phyloP scores from a whole-genome alignment of 2,888 invertebrate genomes.

The Syritta pipiens region DNA sequence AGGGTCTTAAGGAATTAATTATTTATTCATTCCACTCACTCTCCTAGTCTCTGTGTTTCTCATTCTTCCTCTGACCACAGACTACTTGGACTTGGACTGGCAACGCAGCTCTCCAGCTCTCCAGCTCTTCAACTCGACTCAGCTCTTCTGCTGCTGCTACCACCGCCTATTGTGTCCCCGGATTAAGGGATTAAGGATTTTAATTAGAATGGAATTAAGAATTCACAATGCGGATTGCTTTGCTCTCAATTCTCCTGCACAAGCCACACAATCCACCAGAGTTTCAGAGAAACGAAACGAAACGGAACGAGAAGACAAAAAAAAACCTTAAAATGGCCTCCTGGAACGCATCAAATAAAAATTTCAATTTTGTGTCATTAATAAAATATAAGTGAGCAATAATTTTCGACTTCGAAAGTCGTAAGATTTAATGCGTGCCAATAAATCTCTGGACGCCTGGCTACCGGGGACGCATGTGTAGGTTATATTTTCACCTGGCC shows the following conservation, averaged over 20 bases:
- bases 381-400: constrained; percentile 68
- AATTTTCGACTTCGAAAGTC: constrained; percentile 63
- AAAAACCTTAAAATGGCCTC: constrained; percentile 36
- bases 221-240: constrained; percentile 45
- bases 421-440: constrained; percentile 58
- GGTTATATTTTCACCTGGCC: constrained; percentile 57
- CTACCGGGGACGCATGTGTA: constrained; percentile 1
- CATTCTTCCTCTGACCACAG: constrained; percentile 33
- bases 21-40: constrained; percentile 41
- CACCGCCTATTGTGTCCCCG: constrained; percentile 33
- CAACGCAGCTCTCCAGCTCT: too few relatives aligned
- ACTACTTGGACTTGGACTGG: too few relatives aligned
- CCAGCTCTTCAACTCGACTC: too few relatives aligned
- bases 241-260: not conserved
- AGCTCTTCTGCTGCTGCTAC: not conserved
- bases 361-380: constrained; percentile 68
- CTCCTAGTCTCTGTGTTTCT: not conserved
- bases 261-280: not conserved
- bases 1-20: constrained; percentile 50
- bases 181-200: constrained; percentile 60
- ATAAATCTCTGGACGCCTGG: constrained; percentile 48
- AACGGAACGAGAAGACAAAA: not conserved
- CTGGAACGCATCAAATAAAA: constrained; percentile 59
- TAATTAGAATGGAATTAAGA: constrained; percentile 65
- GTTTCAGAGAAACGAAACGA: not conserved